Base-by-base conservation (phyloP, 2,797 vertebrate species). In the Notolabrus celidotus region DNA sequence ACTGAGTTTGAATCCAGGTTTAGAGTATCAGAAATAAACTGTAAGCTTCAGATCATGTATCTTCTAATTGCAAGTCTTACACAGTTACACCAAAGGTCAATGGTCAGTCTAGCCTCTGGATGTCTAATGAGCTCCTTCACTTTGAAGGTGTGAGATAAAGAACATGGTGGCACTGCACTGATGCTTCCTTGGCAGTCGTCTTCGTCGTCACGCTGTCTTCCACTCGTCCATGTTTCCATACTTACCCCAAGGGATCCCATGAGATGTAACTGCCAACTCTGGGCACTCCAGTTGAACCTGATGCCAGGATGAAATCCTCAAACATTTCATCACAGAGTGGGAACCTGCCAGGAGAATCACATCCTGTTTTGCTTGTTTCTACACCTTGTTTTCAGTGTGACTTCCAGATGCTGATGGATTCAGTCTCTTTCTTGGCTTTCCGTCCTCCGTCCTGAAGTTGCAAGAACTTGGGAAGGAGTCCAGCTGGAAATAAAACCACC, bases 151-250 rank as follows among this genome's bases (percentile, higher is more conserved):
- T 4, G 34, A 54, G 38, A 39, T 20, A 23, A 55, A 60, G 29
- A 43, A 45, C 53, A 20, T 1, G 41, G 29, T 7, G 47, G 14
- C 11, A 6, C 10, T 14, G 16, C 33, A 61, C 0, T 33, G 53
- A 67, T 45, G 7, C 47, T 34, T 78, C 27, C 57, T 66, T 71
- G 77, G 71, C 65, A 41, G 59, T 34, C 6, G 2, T 19, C 22
- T 2, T 2, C 7, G 20, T 56, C 27, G 4, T 66, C 64, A 14
- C 7, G 1, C 43, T 34, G 33, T 38, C 66, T 12, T 47, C 39
- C 19, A 50, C 20, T 45, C 47, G 51, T 53, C 1, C 0, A 7
- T 61, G 39, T 79, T 89, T 69, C 88, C 92, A 87, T 77, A 74
- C 75, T 84, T 84, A 75, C 45, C 50, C 29, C 36, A 25, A n/a